Evolutionary conservation across 1,140 invertebrate species (phyloP).

Genomic region (Drosophila repletoides): DNA sequence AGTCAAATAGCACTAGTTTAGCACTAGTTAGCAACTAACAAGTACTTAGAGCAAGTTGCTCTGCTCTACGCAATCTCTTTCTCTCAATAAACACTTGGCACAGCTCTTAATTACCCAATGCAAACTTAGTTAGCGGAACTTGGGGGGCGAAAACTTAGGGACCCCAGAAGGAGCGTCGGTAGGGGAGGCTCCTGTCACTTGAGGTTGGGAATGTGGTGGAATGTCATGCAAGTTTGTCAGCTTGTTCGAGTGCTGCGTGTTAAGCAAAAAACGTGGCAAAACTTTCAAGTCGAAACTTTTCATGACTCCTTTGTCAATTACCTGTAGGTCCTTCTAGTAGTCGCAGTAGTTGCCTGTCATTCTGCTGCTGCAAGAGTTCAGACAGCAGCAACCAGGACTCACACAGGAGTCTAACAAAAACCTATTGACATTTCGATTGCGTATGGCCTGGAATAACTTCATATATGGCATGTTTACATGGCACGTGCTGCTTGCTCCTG

Average conservation of each 20-base stretch:
- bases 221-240: slow-evolving; percentile 75
- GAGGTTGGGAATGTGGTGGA: slow-evolving; percentile 34
- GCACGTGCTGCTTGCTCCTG: slow-evolving; percentile 22
- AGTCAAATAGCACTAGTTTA: slow-evolving; percentile 14
- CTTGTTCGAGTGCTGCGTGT: slow-evolving; percentile 70
- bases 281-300: slow-evolving; percentile 77
- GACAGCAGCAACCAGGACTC: background rate
- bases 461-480: slow-evolving; percentile 33
- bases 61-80: slow-evolving; percentile 16
- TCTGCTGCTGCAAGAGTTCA: background rate
- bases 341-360: slow-evolving; percentile 1
- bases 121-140: slow-evolving; percentile 70
- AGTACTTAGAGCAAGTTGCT: slow-evolving; percentile 36
- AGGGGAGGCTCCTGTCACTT: background rate
- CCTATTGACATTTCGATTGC: slow-evolving; percentile 73
- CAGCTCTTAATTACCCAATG: slow-evolving; percentile 80
- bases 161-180: background rate
- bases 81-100: slow-evolving; percentile 76
- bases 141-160: background rate
- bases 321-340: slow-evolving; percentile 59
- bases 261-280: slow-evolving; percentile 76
- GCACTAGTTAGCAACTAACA: slow-evolving; percentile 40
- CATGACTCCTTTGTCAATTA: slow-evolving; percentile 79
- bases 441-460: slow-evolving; percentile 35
- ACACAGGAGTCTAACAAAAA: slow-evolving; percentile 17